Evolutionary conservation across 2,888 invertebrate genomes (phyloP), one percentile per base, ranked within the genome.

Genomic region (Dorcus hopei): DNA sequence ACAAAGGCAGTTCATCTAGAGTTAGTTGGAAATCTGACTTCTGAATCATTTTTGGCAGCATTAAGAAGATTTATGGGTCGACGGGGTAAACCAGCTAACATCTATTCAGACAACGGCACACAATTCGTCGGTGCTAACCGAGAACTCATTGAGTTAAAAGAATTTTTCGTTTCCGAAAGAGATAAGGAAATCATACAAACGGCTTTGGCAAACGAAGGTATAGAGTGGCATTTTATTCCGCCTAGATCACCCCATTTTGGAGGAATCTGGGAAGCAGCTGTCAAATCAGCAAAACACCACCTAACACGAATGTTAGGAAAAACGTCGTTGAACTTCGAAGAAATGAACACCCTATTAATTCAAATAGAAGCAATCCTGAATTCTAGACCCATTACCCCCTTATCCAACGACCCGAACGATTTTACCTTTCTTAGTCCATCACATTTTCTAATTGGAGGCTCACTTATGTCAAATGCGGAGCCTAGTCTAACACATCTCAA

Each of bases 1-100:
- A 65, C 65, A 0, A 72, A 70, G 57, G 74, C 76, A 0, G 59
- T 74, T 8, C 72, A 76, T 54, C 45, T 75, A 4, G 75, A 76
- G 61, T 49, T 73, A 0, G 72, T 73, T 0, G 64, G 64, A 4
- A 66, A 70, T 38, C 33, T 74, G 3, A 65, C 70, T 0, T 68
- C 73, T 0, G 69, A 70, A 8, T 62, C 65, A 0, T 75, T 74
- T 54, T 19, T 76, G 1, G 70, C 68, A 0, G 68, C 72, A 1
- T 52, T 75, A 0, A 51, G 62, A 9, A 62, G 73, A 7, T 75
- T 75, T 39, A 65, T 72, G 5, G 57, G 68, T 9, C 49, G 72
- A 48, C 49, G 74, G 16, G 74, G 74, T 0, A 49, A 54, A 16
- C 61, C 65, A 3, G 14, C 23, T 3, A 54, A 67, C 7, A 62